Base-by-base conservation (phyloP, 1,140 invertebrate species). In the Formica selysi region DNA sequence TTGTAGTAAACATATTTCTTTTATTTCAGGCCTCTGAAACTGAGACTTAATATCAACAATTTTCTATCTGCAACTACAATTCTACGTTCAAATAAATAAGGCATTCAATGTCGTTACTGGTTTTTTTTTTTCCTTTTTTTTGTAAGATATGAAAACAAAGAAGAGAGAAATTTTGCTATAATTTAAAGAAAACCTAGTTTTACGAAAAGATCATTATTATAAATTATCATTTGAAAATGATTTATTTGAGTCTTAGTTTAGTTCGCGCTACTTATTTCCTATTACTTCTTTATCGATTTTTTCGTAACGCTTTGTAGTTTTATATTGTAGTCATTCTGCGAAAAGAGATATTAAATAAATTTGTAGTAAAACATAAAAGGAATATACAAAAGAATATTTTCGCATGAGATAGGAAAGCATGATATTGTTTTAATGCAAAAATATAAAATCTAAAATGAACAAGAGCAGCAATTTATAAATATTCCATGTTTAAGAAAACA, bases 11-110 rank as follows among this genome's bases (percentile, higher is more conserved):
- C 80, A 89, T 89, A 89, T 90, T 89, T 92, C 80, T 89, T 92
- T 93, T 61, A 91, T 94, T 94, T 86, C 91, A 95, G 94, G 94
- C 93, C 78, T 95, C 94, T 67, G 94, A 95, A 90, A 90, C 94
- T 81, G 94, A 95, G 86, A 95, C 93, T 91, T 95, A 93, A 93
- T 92, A 90, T 83, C 87, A 89, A 78, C 81, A 90, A 90, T 90
- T 90, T 87, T 87, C 86, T 90, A 89, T 90, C 88, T 90, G 88
- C 89, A 90, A 81, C 81, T 87, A 81, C 76, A 87, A 87, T 89
- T 89, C 89, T 80, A 84, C 89, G 74, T 90, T 90, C 76, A 81
- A 51, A 87, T 87, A 87, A 90, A 84, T 85, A 90, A 87, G 86
- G 41, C 80, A 87, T 87, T 86, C 44, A 89, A 51, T 87, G 67